Evolutionary conservation across 2,888 invertebrate species (phyloP).

Genomic region (Hylaea fasciaria): DNA sequence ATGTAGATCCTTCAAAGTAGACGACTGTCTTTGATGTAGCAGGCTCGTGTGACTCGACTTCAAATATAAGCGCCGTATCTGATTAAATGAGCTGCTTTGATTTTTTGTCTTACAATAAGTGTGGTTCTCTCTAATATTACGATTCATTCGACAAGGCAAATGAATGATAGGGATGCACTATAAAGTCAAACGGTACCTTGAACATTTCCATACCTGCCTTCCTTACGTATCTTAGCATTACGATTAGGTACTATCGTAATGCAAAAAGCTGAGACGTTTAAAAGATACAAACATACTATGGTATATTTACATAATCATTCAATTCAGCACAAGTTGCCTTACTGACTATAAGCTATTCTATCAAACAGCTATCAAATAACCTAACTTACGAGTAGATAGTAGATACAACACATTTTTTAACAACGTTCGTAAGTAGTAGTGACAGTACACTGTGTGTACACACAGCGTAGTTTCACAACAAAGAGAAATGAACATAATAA

Average conservation of each 20-base stretch:
- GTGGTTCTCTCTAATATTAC: not conserved
- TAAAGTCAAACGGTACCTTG: no score
- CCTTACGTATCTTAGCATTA: no score
- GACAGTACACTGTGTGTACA: no score
- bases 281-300: no score
- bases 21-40: slow-evolving; percentile 24
- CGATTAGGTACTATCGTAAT: no score
- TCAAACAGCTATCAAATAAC: not conserved
- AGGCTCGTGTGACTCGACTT: slow-evolving; percentile 6
- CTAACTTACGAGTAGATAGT: not conserved
- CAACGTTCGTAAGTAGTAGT: slow-evolving; percentile 15
- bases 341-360: no score
- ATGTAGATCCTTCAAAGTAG: slow-evolving; percentile 15
- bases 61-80: slow-evolving; percentile 13
- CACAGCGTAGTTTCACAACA: slow-evolving; percentile 42
- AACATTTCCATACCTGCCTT: no score
- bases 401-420: slow-evolving; percentile 29
- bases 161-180: no score
- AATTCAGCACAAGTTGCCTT: not conserved
- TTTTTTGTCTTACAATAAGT: slow-evolving; percentile 7
- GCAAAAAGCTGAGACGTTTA: no score
- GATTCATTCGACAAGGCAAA: no score
- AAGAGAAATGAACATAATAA: slow-evolving; percentile 62
- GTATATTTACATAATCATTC: no score
- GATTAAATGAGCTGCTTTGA: slow-evolving; percentile 10